Conservation (phyloP, 2,113 vertebrate genomes). For the Noctilio leporinus region DNA sequence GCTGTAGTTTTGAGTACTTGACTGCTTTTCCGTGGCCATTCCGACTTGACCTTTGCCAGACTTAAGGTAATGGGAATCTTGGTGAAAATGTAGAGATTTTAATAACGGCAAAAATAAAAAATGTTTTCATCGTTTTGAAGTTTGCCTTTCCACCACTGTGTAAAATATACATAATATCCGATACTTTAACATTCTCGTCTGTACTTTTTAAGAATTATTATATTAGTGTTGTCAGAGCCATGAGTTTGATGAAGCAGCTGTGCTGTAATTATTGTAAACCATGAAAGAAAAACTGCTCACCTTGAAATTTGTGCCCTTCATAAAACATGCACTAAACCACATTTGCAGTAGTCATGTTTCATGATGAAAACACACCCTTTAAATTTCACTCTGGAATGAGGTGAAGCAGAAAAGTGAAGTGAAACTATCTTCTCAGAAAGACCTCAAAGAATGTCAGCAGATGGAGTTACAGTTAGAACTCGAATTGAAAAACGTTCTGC, state of each 20-base stretch:
- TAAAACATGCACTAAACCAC: background rate
- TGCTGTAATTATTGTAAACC: conserved; percentile 3
- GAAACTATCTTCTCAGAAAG: background rate
- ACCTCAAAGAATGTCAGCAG: background rate
- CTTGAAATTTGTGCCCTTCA: background rate
- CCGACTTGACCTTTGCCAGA: conserved; percentile 53
- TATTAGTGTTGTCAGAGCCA: background rate
- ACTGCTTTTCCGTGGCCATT: conserved; percentile 58
- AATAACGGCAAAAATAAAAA: conserved; percentile 38
- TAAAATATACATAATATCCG: conserved; percentile 38
- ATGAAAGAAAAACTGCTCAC: conserved; percentile 30
- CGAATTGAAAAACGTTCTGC: background rate
- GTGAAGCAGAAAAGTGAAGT: conserved; percentile 44
- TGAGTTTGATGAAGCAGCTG: background rate
- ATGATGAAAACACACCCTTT: conserved; percentile 34
- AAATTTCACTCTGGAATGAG: conserved; percentile 38
- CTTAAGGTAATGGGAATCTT: conserved; percentile 45
- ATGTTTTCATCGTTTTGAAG: conserved; percentile 17
- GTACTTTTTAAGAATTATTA: conserved; percentile 27
- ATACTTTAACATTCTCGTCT: conserved; percentile 37
- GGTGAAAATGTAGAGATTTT: conserved; percentile 56
- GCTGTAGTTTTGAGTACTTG: conserved; percentile 56
- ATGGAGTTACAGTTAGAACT: background rate
- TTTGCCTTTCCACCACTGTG: conserved; percentile 45
- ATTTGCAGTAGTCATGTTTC: conserved; percentile 25